These are phyloP conservation scores for Lasiurus borealis DNA, from an alignment of 2,113 vertebrate species.

Conservation along the genomic window DNA sequence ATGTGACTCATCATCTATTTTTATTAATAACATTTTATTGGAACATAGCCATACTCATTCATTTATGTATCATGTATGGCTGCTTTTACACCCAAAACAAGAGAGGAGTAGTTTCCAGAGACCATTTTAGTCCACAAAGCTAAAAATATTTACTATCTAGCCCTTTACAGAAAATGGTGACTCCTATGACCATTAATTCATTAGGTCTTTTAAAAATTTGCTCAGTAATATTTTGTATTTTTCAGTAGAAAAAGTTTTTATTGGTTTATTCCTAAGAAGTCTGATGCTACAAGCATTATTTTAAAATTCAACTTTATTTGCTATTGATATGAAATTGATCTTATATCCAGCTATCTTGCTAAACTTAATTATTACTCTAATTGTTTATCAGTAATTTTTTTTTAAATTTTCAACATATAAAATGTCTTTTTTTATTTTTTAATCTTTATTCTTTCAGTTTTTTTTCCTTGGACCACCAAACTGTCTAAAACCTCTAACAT, in stretches of 20 bases:
- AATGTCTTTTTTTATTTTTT: not conserved
- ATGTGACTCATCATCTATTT: not conserved
- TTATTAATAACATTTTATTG: not conserved
- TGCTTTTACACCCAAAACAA: not conserved
- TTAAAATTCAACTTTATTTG: conserved; percentile 50
- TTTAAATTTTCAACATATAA: not conserved
- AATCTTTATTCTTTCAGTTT: not conserved
- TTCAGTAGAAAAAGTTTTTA: conserved; percentile 7
- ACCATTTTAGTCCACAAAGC: not conserved
- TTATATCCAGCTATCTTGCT: not conserved
- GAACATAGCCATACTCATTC: not conserved
- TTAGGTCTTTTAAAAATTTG: conserved; percentile 1
- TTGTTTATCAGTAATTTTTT: not conserved
- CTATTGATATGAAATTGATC: not conserved
- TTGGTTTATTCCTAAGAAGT: conserved; percentile 26
- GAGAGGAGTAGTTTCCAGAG: not conserved
- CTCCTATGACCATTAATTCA: not conserved
- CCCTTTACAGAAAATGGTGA: not conserved
- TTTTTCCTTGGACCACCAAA: not conserved
- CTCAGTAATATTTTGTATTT: not conserved
- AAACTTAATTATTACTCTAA: conserved; percentile 32
- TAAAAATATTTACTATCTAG: not conserved
- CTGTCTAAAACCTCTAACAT: not conserved
- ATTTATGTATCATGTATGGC: not conserved
- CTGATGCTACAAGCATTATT: not conserved